Conservation (phyloP, 1,140 invertebrate genomes). For the Stegodyphus dumicola region DNA sequence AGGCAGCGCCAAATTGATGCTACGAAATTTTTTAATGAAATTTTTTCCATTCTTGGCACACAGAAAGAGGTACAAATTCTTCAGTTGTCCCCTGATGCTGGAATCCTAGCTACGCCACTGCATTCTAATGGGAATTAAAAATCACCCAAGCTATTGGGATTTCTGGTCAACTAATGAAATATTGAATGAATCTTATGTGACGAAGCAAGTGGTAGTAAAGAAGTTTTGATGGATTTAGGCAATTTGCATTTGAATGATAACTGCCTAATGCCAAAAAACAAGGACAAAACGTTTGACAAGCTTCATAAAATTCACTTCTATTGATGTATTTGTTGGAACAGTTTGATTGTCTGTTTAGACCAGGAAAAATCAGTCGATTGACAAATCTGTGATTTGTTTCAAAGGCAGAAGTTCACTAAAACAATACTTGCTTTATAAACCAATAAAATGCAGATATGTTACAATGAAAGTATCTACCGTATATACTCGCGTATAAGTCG, state of each 20-base stretch:
- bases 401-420: constrained; percentile 11
- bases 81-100: too few species aligned
- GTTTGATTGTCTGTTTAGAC: background rate
- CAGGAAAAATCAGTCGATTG: constrained; percentile 6
- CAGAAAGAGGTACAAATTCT: too few species aligned
- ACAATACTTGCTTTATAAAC: background rate
- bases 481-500: too few species aligned
- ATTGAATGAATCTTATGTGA: background rate
- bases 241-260: constrained; percentile 8
- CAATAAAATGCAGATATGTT: background rate
- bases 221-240: constrained; percentile 2
- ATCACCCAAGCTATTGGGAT: background rate
- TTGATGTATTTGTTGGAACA: background rate
- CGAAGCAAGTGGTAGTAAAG: constrained; percentile 5
- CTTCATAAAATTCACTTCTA: background rate
- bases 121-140: constrained; percentile 1
- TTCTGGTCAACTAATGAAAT: background rate
- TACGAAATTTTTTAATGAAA: too few species aligned
- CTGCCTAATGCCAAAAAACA: background rate
- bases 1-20: too few species aligned
- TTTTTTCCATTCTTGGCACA: too few species aligned
- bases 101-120: too few species aligned
- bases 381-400: constrained; percentile 8
- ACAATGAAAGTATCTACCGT: too few species aligned
- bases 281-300: background rate